phyloP scores from a whole-genome alignment of 2,797 vertebrate species.

The Cercopithecus neglectus region DNA sequence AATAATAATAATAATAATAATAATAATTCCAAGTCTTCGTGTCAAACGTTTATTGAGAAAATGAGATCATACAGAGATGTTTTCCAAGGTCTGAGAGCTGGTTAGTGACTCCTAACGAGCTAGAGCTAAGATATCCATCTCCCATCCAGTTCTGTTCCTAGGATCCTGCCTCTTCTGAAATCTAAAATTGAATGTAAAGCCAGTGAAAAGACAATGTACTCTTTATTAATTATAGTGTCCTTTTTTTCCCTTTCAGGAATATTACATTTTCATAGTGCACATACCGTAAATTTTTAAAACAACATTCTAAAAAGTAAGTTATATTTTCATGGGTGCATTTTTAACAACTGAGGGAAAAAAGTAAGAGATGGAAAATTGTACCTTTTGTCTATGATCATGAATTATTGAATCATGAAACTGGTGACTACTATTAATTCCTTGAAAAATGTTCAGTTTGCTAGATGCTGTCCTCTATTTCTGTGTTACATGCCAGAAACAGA shows the following conservation, averaged over 20 bases:
- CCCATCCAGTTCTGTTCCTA: background rate
- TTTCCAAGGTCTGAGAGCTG: background rate
- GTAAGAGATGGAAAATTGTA: background rate
- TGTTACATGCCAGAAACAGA: background rate
- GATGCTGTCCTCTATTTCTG: background rate
- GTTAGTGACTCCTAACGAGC: background rate
- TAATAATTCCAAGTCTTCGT: background rate
- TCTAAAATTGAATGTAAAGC: background rate
- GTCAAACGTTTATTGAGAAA: background rate
- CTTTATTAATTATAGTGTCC: background rate
- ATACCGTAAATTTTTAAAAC: background rate
- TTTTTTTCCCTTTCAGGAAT: background rate
- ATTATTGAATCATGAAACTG: constrained; percentile 28
- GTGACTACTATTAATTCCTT: background rate
- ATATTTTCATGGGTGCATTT: background rate
- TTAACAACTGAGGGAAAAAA: background rate
- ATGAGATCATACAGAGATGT: background rate
- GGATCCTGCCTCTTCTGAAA: background rate
- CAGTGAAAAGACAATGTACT: background rate
- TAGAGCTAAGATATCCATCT: background rate
- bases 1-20: background rate
- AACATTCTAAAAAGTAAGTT: background rate
- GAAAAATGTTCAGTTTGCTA: constrained; percentile 12
- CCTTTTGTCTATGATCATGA: background rate
- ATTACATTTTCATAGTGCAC: background rate